Evolutionary conservation across 2,797 vertebrate species (phyloP), one percentile per base, ranked within the genome.

Genomic region (Pipistrellus kuhlii): DNA sequence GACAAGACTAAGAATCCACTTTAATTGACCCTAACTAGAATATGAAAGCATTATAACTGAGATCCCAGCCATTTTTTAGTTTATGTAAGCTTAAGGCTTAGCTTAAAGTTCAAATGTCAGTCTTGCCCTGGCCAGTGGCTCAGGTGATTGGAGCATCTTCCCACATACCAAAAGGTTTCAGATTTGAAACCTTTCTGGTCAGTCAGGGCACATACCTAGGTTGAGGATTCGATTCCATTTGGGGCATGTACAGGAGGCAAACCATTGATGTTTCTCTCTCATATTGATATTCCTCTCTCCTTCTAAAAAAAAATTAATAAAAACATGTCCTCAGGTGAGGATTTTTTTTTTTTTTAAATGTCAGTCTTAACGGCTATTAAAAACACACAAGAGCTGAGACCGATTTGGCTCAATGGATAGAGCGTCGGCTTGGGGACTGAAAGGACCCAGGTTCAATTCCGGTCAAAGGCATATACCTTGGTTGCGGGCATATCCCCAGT

Each of bases 101-200:
- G 23, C 9, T 73, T 95, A 59, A 94, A 75, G 82, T 88, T 92
- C 77, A 93, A 64, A 38, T 82, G 1, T 87, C n/a, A 66, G 64
- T 66, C 64, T 32, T 32, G n/a, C n/a, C n/a, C 15, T 66, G n/a
- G n/a, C n/a, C n/a, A n/a, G 64, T 66, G 8, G 64, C 64, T 66
- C 30, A 32, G 64, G n/a, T 66, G n/a, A 32, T 66, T 32, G 64
- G 30, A 66, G 64, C 64, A 32, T 66, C 15, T 0, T 66, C n/a
- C n/a, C 15, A 66, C 8, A 66, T n/a, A 66, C n/a, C 64, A 32
- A 32, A 66, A 32, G 64, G 30, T 66, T 66, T 17, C 30, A n/a
- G 62, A 15, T 66, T 66, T 66, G 62, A 66, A 62, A 62, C 6
- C 27, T 66, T 66, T 32, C 64, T 32, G 15, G 15, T 66, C n/a